Evolutionary conservation across 2,888 invertebrate genomes (phyloP), one percentile per base, ranked within the genome.

Genomic region (Rhyacophila evoluta): DNA sequence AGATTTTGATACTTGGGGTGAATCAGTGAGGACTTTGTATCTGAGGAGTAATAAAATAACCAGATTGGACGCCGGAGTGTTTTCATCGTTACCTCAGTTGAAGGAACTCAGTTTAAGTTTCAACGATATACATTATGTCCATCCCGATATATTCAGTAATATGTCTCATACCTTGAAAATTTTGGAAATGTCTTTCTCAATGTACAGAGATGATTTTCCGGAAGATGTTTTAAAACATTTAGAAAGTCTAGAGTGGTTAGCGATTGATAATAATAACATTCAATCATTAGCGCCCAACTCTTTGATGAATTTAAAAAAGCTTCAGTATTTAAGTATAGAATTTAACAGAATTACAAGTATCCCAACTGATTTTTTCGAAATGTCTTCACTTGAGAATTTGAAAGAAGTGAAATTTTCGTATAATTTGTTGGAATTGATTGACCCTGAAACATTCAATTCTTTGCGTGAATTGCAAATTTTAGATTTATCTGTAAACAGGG

Each of bases 101-200:
- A 94, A 94, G 84, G 97, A 97, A 87, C 92, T 98, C 82, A 96
- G 95, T 87, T 89, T 98, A 83, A 97, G 97, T 85, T 97, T 97
- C 87, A 98, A 98, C 87, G 94, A 95, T 84, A 91, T 98, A 82
- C 93, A 93, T 84, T 93, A 94, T 84, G 92, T 98, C 83, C 95
- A 96, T 85, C 92, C 93, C 28, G 92, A 94, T 85, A 94, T 96
- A 15, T 96, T 97, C 85, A 91, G 91, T 79, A 95, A 95, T 84
- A 90, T 97, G 79, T 93, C 94, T 37, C 91, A 92, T 74, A 93
- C 93, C 25, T 88, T 97, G 74, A 95, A 95, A 86, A 95, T 95
- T 81, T 88, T 97, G 39, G 97, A 97, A 86, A 91, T 97, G 74
- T 96, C 97, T 81, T 96, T 96, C 84, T 95, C 95, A 25, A 92